Conservation (phyloP, 2,888 invertebrate genomes). For the Myopa tessellatipennis region DNA sequence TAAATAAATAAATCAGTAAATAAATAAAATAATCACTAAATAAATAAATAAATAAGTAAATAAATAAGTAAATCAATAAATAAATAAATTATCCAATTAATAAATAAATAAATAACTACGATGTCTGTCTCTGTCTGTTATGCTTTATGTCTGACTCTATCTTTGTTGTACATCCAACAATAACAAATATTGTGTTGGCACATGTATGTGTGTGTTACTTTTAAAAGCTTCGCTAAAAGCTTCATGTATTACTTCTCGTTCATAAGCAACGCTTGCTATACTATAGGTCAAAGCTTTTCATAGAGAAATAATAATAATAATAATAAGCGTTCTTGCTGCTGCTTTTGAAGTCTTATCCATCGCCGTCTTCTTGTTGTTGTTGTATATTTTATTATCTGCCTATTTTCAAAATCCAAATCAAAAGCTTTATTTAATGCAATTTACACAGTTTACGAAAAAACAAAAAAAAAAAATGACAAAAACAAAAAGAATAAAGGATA, state of each 20-base stretch:
- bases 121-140: too few species aligned
- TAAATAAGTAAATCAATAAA: too few species aligned
- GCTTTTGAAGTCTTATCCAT: not conserved
- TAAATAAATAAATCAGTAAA: too few species aligned
- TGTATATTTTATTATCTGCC: too few species aligned
- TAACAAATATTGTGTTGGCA: too few species aligned
- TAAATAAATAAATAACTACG: too few species aligned
- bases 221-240: slow-evolving; percentile 1
- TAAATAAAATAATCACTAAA: too few species aligned
- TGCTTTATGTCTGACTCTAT: too few species aligned
- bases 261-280: not conserved
- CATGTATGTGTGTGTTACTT: too few species aligned
- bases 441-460: not conserved
- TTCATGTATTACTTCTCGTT: not conserved
- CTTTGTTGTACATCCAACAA: too few species aligned
- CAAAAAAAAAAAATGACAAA: not conserved
- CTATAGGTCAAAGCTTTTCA: slow-evolving; percentile 20
- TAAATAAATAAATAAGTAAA: too few species aligned
- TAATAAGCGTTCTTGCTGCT: not conserved
- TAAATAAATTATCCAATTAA: too few species aligned
- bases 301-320: not conserved
- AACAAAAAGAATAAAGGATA: not conserved
- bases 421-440: slow-evolving; percentile 16
- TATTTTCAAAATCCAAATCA: not conserved
- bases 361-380: not conserved